Evolutionary conservation across 2,113 vertebrate species (phyloP).

Genomic region (Phodopus roborovskii): DNA sequence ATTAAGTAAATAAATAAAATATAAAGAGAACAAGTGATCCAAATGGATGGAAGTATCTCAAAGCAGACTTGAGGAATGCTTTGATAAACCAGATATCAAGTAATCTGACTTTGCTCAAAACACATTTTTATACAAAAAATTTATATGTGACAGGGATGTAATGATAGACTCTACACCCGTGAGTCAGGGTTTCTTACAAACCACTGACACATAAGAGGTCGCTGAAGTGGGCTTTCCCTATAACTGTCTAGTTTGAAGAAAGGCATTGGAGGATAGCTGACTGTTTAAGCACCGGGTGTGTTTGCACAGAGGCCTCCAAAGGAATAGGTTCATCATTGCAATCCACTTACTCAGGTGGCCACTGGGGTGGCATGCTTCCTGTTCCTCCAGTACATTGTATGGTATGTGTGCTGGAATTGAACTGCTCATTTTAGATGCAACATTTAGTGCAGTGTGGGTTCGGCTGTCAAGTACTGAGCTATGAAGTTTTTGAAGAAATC

Average conservation of each 20-base stretch:
- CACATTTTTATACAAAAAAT: slow-evolving; percentile 89
- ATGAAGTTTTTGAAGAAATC: slow-evolving; percentile 54
- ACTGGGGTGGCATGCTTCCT: neutral
- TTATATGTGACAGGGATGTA: slow-evolving; percentile 88
- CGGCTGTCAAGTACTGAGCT: neutral
- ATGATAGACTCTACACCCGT: slow-evolving; percentile 90
- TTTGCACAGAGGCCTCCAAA: slow-evolving; percentile 48
- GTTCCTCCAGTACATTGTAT: neutral
- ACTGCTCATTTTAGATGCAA: neutral
- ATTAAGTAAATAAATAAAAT: neutral
- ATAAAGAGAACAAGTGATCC: neutral
- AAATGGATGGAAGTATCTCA: slow-evolving; percentile 87
- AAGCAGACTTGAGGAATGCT: slow-evolving; percentile 89
- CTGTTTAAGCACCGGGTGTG: slow-evolving; percentile 34
- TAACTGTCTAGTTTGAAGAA: neutral
- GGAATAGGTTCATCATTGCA: slow-evolving; percentile 23
- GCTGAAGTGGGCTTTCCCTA: neutral
- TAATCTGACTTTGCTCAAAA: slow-evolving; percentile 91
- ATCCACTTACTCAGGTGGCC: neutral
- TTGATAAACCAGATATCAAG: slow-evolving; percentile 89
- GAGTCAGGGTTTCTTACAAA: slow-evolving; percentile 79
- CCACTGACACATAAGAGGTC: slow-evolving; percentile 77
- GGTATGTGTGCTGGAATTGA: neutral
- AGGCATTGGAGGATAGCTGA: neutral
- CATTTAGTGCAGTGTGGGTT: slow-evolving; percentile 46